Percentiles rank a stretch among this genome's conserved stretches.
phyloP scores from a whole-genome alignment of 2,797 vertebrate species.

The Sciurus carolinensis region DNA sequence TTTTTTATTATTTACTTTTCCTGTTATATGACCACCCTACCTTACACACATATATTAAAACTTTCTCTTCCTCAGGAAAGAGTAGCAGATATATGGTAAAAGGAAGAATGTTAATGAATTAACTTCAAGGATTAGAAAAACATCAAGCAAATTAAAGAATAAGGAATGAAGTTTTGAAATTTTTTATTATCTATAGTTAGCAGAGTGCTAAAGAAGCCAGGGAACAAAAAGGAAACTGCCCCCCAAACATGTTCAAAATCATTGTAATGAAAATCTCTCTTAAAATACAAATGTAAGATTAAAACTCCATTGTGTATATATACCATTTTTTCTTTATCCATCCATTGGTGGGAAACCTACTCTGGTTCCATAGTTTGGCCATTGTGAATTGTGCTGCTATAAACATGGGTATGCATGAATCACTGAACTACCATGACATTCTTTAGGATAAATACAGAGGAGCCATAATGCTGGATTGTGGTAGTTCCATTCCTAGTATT shows the following conservation, averaged over 20 bases:
- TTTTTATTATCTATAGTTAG: slow-evolving; percentile 20
- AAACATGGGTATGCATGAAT: too few species aligned
- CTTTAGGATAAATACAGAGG: too few species aligned
- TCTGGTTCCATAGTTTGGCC: too few species aligned
- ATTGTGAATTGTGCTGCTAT: too few species aligned
- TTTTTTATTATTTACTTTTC: neutral
- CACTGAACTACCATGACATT: too few species aligned
- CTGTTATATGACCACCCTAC: neutral
- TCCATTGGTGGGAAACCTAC: too few species aligned
- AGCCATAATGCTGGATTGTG: too few species aligned
- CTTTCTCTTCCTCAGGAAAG: neutral
- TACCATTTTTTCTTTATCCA: too few species aligned
- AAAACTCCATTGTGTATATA: too few species aligned
- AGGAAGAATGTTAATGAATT: slow-evolving; percentile 28
- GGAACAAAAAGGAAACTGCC: neutral
- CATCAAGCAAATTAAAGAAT: neutral
- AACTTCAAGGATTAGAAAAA: slow-evolving; percentile 38
- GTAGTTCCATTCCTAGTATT: too few species aligned
- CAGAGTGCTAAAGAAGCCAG: neutral
- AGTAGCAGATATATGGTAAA: neutral
- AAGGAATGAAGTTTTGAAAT: neutral
- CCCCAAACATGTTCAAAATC: neutral
- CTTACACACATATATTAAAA: neutral
- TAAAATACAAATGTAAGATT: neutral
- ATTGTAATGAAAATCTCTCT: neutral